Evolutionary conservation across 2,113 vertebrate genomes (phyloP), one percentile per base, ranked within the genome.

Genomic region (Scopus umbretta): DNA sequence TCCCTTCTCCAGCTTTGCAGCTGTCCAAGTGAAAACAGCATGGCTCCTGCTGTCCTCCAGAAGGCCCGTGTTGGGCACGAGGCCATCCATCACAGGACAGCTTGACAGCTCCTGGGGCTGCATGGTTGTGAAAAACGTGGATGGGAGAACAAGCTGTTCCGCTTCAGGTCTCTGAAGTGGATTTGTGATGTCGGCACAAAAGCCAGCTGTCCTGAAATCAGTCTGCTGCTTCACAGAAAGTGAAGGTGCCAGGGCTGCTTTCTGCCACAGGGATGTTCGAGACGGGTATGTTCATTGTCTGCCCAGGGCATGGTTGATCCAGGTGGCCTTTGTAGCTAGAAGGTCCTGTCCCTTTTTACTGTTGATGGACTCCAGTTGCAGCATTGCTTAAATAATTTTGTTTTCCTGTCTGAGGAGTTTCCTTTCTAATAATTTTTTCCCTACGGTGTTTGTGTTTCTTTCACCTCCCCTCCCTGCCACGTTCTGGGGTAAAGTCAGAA

Each of bases 101-200:
- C 86, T 74, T 84, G 83, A 62, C 78, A 94, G 85, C 67, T 83
- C 83, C 85, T 3, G 32, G 25, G 63, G 80, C 68, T 81, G 47
- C 55, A 38, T 0, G 1, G 27, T 30, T 79, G 91, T 94, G 75
- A 88, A 73, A 75, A 67, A 72, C 8, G 7, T 1, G 71, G 59
- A 26, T 5, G 8, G 73, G 80, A 92, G 97, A 92, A 95, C 91
- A 94, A 83, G 52, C 86, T 91, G 94, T 96, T 97, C 91, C 10
- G 16, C 83, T 95, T 95, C 43, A 40, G 70, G n/a, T 59, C 80
- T 73, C 94, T 74, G 80, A 63, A 78, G 78, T 78, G 49, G 43
- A 40, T 89, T 72, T 87, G 63, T 45, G 55, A 27, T 71, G 84
- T 58, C 3, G 8, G 62, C 72, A 76, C 71, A 79, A 90, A 84